Evolutionary conservation across 2,888 invertebrate genomes (phyloP).

Genomic region (Eupithecia centaureata): DNA sequence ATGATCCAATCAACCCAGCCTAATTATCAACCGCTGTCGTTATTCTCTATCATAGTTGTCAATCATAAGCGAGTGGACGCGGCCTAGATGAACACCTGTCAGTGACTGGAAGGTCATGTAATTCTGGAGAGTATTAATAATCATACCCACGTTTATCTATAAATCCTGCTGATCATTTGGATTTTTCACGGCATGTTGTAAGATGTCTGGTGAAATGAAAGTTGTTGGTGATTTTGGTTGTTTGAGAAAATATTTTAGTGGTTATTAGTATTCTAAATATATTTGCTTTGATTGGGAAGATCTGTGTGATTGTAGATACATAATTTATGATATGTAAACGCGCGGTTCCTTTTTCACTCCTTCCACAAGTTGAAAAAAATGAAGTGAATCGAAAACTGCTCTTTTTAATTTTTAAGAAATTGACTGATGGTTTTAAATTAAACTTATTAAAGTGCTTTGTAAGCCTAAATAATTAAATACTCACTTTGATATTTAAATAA

Average conservation of each 20-base stretch:
- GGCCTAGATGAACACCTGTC: slow-evolving; percentile 35
- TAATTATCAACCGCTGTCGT: neutral
- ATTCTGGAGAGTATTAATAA: slow-evolving; percentile 28
- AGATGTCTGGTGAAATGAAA: neutral
- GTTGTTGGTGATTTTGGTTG: neutral
- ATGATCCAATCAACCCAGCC: no score
- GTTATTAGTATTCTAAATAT: neutral
- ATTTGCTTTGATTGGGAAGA: neutral
- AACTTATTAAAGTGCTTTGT: no score
- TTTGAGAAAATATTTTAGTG: no score
- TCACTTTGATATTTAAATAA: no score
- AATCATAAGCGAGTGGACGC: slow-evolving; percentile 25
- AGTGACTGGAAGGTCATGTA: slow-evolving; percentile 27
- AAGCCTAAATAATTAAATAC: no score
- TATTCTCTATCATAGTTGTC: slow-evolving; percentile 26
- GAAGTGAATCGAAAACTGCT: no score
- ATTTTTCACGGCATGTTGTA: neutral
- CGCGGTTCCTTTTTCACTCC: no score
- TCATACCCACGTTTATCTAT: slow-evolving; percentile 9
- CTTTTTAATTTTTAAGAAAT: no score
- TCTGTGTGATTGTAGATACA: no score
- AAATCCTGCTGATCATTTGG: slow-evolving; percentile 8
- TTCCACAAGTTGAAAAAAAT: no score
- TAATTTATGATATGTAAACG: no score
- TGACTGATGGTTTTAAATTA: no score